Evolutionary conservation across 2,888 invertebrate species (phyloP).

Genomic region (Cheilosia vulpina): DNA sequence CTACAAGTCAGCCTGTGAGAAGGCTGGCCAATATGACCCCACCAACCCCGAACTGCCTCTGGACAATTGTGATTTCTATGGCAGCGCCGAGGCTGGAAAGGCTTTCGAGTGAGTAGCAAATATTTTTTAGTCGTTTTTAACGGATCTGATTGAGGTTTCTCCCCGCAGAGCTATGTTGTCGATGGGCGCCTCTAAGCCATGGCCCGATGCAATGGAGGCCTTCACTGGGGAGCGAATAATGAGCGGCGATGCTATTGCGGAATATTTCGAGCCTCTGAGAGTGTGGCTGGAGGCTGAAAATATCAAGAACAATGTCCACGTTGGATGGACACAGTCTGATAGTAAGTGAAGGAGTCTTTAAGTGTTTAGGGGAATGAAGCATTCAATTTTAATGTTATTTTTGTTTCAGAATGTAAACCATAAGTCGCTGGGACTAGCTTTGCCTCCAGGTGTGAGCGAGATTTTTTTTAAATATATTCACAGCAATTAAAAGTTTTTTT

Average conservation of each 20-base stretch:
- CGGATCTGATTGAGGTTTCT: neutral
- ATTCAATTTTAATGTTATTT: neutral
- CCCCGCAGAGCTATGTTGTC: constrained; percentile 87
- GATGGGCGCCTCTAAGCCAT: constrained; percentile 90
- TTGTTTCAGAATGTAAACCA: constrained; percentile 49
- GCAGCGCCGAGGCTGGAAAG: constrained; percentile 91
- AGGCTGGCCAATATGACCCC: constrained; percentile 91
- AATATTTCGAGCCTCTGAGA: constrained; percentile 91
- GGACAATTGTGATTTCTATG: constrained; percentile 94
- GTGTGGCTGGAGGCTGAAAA: constrained; percentile 91
- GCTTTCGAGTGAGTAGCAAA: constrained; percentile 85
- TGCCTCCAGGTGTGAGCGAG: neutral
- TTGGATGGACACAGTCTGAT: constrained; percentile 86
- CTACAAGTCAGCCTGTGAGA: constrained; percentile 89
- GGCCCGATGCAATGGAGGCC: constrained; percentile 93
- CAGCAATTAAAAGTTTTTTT: neutral
- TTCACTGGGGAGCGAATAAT: constrained; percentile 91
- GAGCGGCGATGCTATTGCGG: constrained; percentile 90
- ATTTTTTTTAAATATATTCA: neutral
- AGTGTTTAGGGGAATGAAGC: neutral
- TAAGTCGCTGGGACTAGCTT: neutral
- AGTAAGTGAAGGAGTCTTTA: constrained; percentile 78
- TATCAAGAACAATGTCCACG: constrained; percentile 86
- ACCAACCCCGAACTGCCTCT: constrained; percentile 88
- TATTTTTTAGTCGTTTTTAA: neutral